phyloP scores from a whole-genome alignment of 2,888 invertebrate genomes.

The Entomobrya proxima region DNA sequence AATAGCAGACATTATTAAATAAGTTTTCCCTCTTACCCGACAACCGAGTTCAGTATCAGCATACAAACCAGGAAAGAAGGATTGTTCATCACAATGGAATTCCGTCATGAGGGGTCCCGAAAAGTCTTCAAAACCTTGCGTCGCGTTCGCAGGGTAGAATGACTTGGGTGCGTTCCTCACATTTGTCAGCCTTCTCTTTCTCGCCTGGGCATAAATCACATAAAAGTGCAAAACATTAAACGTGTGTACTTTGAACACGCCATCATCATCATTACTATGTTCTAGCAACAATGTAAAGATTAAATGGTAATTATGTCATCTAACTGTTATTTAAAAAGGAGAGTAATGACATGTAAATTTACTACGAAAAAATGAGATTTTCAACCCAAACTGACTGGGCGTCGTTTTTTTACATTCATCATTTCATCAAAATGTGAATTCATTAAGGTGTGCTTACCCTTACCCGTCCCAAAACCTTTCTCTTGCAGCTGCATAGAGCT shows the following conservation, averaged over 20 bases:
- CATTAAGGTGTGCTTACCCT: not conserved
- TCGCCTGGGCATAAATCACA: slow-evolving; percentile 15
- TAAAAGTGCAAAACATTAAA: not conserved
- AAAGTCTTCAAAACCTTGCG: slow-evolving; percentile 70
- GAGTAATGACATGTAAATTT: slow-evolving; percentile 59
- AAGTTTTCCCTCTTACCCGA: slow-evolving; percentile 83
- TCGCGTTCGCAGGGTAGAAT: slow-evolving; percentile 73
- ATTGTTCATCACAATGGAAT: slow-evolving; percentile 91
- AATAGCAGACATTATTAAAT: not conserved
- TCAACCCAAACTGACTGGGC: not conserved
- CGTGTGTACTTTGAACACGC: not conserved
- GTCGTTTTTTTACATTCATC: not conserved
- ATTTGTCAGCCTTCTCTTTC: slow-evolving; percentile 68
- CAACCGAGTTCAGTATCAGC: slow-evolving; percentile 92
- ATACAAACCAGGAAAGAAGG: slow-evolving; percentile 92
- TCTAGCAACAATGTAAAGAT: not conserved
- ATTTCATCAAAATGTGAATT: slow-evolving; percentile 30
- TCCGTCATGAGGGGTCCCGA: slow-evolving; percentile 82
- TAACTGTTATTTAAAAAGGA: slow-evolving; percentile 53
- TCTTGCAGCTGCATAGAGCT: not conserved
- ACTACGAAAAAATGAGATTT: slow-evolving; percentile 19
- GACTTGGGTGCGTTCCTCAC: slow-evolving; percentile 75
- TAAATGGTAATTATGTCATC: slow-evolving; percentile 32
- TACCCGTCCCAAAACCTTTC: not conserved
- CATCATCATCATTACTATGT: not conserved